These are phyloP conservation scores for Pedicia rivosa DNA, from an alignment of 2,888 invertebrate genomes.

Conservation along the genomic window DNA sequence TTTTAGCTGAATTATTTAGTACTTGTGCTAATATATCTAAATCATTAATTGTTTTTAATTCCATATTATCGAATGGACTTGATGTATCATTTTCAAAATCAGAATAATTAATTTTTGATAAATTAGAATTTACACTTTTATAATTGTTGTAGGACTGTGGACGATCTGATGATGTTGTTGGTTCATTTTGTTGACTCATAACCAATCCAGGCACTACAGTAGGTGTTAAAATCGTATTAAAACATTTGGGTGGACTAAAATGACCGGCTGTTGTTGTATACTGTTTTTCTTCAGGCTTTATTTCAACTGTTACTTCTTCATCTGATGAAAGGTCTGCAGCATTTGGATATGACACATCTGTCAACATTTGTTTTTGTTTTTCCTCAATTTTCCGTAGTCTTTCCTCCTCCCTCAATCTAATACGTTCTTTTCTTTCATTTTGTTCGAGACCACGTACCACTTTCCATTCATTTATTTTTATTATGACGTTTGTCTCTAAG, in stretches of 20 bases:
- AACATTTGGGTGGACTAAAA: slow-evolving; percentile 16
- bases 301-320: neutral
- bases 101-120: slow-evolving; percentile 34
- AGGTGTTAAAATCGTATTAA: slow-evolving; percentile 28
- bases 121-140: slow-evolving; percentile 4
- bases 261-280: neutral
- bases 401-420: slow-evolving; percentile 40
- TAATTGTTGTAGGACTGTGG: neutral
- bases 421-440: slow-evolving; percentile 42
- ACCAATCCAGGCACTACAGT: slow-evolving; percentile 19
- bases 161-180: slow-evolving; percentile 1
- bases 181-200: neutral
- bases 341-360: slow-evolving; percentile 43
- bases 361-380: slow-evolving; percentile 37
- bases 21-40: slow-evolving; percentile 80
- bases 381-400: slow-evolving; percentile 39
- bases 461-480: slow-evolving; percentile 54
- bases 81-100: slow-evolving; percentile 87
- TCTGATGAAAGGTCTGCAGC: slow-evolving; percentile 40
- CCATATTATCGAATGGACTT: slow-evolving; percentile 87
- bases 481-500: slow-evolving; percentile 53
- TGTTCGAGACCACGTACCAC: slow-evolving; percentile 44
- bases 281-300: neutral
- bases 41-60: slow-evolving; percentile 82
- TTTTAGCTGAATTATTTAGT: slow-evolving; percentile 26